Evolutionary conservation across 2,888 invertebrate genomes (phyloP).

Genomic region (Schrankia costaestrigalis): DNA sequence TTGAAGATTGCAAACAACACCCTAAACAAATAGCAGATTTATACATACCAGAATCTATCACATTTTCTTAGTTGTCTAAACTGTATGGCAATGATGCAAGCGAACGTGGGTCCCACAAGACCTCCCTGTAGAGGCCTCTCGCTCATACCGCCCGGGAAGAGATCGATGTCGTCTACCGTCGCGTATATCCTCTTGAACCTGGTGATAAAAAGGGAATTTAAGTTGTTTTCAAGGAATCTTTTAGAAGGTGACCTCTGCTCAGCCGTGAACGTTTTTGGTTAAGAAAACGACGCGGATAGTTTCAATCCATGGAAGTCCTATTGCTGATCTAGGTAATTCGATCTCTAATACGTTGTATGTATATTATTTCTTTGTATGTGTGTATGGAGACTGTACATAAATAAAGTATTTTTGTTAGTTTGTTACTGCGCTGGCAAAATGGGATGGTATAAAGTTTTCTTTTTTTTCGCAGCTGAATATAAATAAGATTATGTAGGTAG

Average conservation of each 20-base stretch:
- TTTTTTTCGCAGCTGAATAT: too few species aligned
- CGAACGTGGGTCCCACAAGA: constrained; percentile 96
- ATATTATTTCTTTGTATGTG: too few species aligned
- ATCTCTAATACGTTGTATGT: too few species aligned
- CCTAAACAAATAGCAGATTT: neutral
- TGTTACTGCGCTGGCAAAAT: too few species aligned
- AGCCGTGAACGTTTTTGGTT: too few species aligned
- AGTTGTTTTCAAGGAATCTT: neutral
- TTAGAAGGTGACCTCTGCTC: too few species aligned
- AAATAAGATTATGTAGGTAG: neutral
- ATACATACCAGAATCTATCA: constrained; percentile 92
- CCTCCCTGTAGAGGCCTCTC: constrained; percentile 94
- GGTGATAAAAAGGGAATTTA: constrained; percentile 8
- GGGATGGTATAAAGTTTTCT: too few species aligned
- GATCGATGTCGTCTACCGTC: constrained; percentile 96
- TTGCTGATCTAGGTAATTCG: too few species aligned
- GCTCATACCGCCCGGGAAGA: constrained; percentile 97
- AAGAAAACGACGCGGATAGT: too few species aligned
- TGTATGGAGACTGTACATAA: too few species aligned
- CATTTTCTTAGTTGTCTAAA: constrained; percentile 94
- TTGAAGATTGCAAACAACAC: neutral
- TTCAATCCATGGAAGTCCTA: too few species aligned
- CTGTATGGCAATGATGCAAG: constrained; percentile 96
- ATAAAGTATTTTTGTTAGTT: too few species aligned
- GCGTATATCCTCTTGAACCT: constrained; percentile 90